Evolutionary conservation across 2,113 vertebrate genomes (phyloP), one percentile per base, ranked within the genome.

Genomic region (Halichoerus grypus): DNA sequence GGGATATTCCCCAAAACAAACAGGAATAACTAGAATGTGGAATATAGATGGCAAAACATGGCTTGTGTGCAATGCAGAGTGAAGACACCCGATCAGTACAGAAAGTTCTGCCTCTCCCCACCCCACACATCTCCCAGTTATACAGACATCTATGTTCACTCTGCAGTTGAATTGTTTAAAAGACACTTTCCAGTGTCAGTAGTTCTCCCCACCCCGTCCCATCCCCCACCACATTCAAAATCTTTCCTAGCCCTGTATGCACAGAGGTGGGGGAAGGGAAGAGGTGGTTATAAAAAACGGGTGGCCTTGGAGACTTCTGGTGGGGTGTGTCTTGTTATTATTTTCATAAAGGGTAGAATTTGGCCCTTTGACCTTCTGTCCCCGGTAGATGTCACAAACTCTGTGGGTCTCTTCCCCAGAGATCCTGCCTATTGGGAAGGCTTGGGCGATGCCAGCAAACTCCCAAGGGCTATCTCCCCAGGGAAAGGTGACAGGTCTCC

Each of bases 1-100:
- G 97, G 97, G 96, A 97, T 95, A 94, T 26, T 93, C 97, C 96
- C 97, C 97, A 97, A 97, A 97, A 97, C 96, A 97, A 98, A 98
- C 96, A 97, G 95, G 94, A 96, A 69, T 92, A 91, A 95, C 46
- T 79, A 95, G 95, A 94, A 96, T 19, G 24, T 85, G 85, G 87
- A 90, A 76, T 72, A 86, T 16, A 26, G 95, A 94, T 21, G 83
- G 92, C 49, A 69, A 80, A 67, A 55, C 92, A 65, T 1, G 12
- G 82, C 83, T 53, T 19, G 22, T 72, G 80, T 89, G 80, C 71
- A 63, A 49, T 1, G 26, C 39, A 77, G 88, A 82, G 87, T 31
- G 31, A 36, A 96, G 97, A 97, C 97, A 97, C 89, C 85, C 11
- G 94, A 95, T 84, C 67, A 0, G 97, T 0, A 55, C 94, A 94